Evolutionary conservation across 2,888 invertebrate species (phyloP).

Genomic region (Dilophus febrilis): DNA sequence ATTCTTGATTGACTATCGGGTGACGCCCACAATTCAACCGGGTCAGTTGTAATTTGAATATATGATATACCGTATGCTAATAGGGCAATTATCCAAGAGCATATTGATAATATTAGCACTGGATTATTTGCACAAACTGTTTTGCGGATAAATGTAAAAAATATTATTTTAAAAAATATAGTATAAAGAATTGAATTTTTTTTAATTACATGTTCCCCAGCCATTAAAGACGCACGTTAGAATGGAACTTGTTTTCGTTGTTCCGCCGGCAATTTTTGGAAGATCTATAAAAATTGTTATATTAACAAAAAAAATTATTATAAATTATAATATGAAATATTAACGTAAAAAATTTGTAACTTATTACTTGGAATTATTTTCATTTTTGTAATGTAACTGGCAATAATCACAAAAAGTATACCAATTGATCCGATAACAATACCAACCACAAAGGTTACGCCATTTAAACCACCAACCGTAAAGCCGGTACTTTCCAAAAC

Average conservation of each 20-base stretch:
- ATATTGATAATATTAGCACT: slow-evolving; percentile 41
- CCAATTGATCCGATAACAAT: slow-evolving; percentile 34
- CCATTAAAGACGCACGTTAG: slow-evolving; percentile 27
- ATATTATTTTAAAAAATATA: no score
- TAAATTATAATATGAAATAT: no score
- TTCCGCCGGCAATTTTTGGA: slow-evolving; percentile 20
- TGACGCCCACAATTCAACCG: slow-evolving; percentile 87
- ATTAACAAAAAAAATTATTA: no score
- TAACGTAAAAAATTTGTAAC: slow-evolving; percentile 11
- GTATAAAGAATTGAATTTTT: no score
- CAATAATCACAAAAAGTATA: slow-evolving; percentile 3
- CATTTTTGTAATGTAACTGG: no score
- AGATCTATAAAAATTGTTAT: slow-evolving; percentile 5
- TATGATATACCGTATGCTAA: slow-evolving; percentile 49
- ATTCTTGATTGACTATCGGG: slow-evolving; percentile 59
- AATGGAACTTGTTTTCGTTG: slow-evolving; percentile 16
- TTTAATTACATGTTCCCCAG: slow-evolving; percentile 32
- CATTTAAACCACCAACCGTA: slow-evolving; percentile 42
- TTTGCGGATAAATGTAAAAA: neutral
- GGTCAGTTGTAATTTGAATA: slow-evolving; percentile 65
- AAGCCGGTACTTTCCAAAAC: slow-evolving; percentile 29
- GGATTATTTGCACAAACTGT: slow-evolving; percentile 52
- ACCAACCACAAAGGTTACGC: slow-evolving; percentile 44
- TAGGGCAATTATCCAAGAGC: slow-evolving; percentile 38
- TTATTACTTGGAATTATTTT: slow-evolving; percentile 5